phyloP scores from a whole-genome alignment of 2,797 vertebrate genomes.

The Harpagifer antarcticus region DNA sequence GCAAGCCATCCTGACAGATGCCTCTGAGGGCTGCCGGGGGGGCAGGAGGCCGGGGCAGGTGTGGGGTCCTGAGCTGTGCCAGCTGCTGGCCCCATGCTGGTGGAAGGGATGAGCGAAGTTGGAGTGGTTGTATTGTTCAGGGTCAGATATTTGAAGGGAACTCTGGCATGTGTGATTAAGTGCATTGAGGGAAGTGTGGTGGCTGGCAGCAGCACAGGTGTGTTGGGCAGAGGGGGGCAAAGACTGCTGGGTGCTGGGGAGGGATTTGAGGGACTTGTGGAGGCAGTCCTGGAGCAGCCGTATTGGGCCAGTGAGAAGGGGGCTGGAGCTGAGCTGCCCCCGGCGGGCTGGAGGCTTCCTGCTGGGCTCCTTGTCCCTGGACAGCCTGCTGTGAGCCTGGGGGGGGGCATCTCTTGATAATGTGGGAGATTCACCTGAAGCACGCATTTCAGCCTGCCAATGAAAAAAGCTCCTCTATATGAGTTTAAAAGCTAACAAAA shows the following conservation, averaged over 20 bases:
- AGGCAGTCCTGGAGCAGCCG: constrained; percentile 74
- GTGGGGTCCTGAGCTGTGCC: constrained; percentile 62
- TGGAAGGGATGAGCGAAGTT: constrained; percentile 34
- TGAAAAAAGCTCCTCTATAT: constrained; percentile 1
- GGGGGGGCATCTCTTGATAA: constrained; percentile 69
- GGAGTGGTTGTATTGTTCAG: constrained; percentile 41
- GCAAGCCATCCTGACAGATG: constrained; percentile 79
- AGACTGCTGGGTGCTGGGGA: constrained; percentile 38
- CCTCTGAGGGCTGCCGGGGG: constrained; percentile 51
- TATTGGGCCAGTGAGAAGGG: constrained; percentile 82
- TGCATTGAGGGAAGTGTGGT: constrained; percentile 57
- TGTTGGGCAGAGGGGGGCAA: constrained; percentile 23
- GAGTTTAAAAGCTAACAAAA: not conserved
- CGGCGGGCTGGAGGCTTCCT: constrained; percentile 80
- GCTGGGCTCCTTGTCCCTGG: constrained; percentile 73
- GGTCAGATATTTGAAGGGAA: constrained; percentile 45
- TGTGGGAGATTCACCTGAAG: constrained; percentile 80
- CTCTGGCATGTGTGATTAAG: constrained; percentile 63
- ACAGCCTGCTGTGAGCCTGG: constrained; percentile 57
- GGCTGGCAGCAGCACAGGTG: constrained; percentile 6
- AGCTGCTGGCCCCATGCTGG: constrained; percentile 19
- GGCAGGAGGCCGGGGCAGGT: constrained; percentile 66
- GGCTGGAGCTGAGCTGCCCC: constrained; percentile 81
- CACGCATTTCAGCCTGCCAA: constrained; percentile 85
- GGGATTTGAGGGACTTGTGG: constrained; percentile 59